Conservation (phyloP, 1,140 invertebrate species). For the Lepidurus arcticus region DNA sequence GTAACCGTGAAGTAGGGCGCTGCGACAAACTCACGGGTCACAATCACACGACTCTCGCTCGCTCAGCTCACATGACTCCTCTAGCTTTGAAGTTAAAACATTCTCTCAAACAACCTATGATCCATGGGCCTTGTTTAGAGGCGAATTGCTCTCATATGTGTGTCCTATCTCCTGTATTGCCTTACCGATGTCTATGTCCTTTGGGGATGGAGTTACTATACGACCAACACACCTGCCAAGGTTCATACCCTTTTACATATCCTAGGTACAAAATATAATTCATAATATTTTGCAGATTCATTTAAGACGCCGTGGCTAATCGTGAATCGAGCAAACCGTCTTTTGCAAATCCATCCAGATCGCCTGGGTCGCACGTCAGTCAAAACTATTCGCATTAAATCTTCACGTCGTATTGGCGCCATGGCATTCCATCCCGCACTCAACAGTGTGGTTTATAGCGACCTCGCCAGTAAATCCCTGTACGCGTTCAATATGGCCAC, state of each 20-base stretch:
- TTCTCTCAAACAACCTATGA: slow-evolving; percentile 58
- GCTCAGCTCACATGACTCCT: background rate
- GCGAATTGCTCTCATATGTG: slow-evolving; percentile 30
- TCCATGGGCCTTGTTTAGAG: slow-evolving; percentile 3
- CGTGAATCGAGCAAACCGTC: background rate
- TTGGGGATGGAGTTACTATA: slow-evolving; percentile 22
- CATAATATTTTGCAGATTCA: background rate
- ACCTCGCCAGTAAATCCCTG: background rate
- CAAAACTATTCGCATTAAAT: background rate
- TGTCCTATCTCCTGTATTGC: slow-evolving; percentile 19
- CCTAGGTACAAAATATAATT: background rate
- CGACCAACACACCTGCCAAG: slow-evolving; percentile 27
- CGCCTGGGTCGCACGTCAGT: background rate
- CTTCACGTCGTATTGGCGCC: slow-evolving; percentile 24
- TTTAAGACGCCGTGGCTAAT: background rate
- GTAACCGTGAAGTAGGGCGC: slow-evolving; percentile 49
- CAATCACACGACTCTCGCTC: background rate
- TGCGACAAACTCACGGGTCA: slow-evolving; percentile 52
- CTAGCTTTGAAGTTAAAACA: slow-evolving; percentile 63
- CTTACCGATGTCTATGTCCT: slow-evolving; percentile 28
- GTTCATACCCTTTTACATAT: background rate
- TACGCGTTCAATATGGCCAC: slow-evolving; percentile 28
- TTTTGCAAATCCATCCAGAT: background rate
- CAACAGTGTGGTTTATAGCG: slow-evolving; percentile 31
- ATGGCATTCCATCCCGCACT: slow-evolving; percentile 25